Evolutionary conservation across 2,113 vertebrate species (phyloP), one percentile per base, ranked within the genome.

Genomic region (Hassar affinis): DNA sequence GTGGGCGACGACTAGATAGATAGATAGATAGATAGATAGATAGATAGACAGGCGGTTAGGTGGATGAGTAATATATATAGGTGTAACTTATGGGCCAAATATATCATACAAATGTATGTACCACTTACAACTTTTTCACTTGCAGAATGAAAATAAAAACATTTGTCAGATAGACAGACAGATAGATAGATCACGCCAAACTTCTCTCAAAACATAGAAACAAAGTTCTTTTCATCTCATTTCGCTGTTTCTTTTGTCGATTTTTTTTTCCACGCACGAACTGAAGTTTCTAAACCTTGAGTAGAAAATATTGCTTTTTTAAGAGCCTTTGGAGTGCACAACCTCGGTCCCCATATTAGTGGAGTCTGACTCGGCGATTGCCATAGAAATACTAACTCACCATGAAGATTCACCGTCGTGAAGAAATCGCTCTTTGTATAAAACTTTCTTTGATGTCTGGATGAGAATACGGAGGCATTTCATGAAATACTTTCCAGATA

Each of bases 301-400:
- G 90, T 94, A 94, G 95, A 96, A 97, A 97, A 97, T 97, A 98
- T 97, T 97, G 96, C 96, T 96, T 96, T 95, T 95, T 94, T 95
- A 95, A 42, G 25, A 93, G 93, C 91, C 95, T 95, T 95, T 95
- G 95, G 90, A 92, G 93, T 93, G 93, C 96, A 93, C 95, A 95
- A 95, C 95, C 94, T 94, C 94, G 90, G 95, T 94, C 94, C 81
- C 96, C 97, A 96, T 96, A 97, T 95, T 95, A 96, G 97, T 97
- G 96, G 95, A 97, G 95, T 98, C 96, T 95, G 96, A 97, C 96
- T 98, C 95, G 96, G 95, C 96, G 94, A 96, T 97, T 96, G 96
- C 97, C 94, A 96, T 98, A 96, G 97, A 98, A 98, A 97, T 97
- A 95, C 96, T 98, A 99, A 99, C 97, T 98, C 96, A 98, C 96